Percentiles rank a stretch among this genome's conserved stretches.
These are phyloP conservation scores for Phaethon lepturus DNA, from an alignment of 2,113 vertebrate species.

Conservation along the genomic window DNA sequence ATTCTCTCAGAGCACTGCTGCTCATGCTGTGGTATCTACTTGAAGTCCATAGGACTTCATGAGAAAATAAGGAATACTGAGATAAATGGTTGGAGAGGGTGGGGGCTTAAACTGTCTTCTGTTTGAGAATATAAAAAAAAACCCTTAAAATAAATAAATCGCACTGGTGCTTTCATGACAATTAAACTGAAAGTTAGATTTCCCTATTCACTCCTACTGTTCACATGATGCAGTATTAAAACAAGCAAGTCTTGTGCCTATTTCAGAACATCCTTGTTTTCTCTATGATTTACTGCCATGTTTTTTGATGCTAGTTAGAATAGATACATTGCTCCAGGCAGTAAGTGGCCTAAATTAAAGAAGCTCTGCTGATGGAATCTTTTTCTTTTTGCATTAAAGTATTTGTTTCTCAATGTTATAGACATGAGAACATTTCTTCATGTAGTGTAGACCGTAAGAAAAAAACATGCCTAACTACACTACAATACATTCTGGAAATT, in stretches of 20 bases:
- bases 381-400: neutral
- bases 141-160: neutral
- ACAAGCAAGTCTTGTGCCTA: neutral
- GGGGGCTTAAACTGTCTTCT: neutral
- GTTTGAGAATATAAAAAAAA: neutral
- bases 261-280: slow-evolving; percentile 43
- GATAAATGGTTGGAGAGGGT: neutral
- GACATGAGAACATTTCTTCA: neutral
- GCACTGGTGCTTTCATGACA: neutral
- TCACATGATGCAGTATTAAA: neutral
- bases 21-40: neutral
- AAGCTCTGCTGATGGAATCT: neutral
- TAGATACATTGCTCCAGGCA: slow-evolving; percentile 36
- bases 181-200: neutral
- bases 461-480: neutral
- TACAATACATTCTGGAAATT: neutral
- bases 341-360: slow-evolving; percentile 55
- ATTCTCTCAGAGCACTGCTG: neutral
- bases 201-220: neutral
- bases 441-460: neutral
- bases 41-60: neutral
- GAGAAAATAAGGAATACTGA: neutral
- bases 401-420: neutral
- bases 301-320: slow-evolving; percentile 41
- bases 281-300: neutral